Evolutionary conservation across 2,797 vertebrate species (phyloP), one percentile per base, ranked within the genome.

Genomic region (Sternarchorhynchus goeldii): DNA sequence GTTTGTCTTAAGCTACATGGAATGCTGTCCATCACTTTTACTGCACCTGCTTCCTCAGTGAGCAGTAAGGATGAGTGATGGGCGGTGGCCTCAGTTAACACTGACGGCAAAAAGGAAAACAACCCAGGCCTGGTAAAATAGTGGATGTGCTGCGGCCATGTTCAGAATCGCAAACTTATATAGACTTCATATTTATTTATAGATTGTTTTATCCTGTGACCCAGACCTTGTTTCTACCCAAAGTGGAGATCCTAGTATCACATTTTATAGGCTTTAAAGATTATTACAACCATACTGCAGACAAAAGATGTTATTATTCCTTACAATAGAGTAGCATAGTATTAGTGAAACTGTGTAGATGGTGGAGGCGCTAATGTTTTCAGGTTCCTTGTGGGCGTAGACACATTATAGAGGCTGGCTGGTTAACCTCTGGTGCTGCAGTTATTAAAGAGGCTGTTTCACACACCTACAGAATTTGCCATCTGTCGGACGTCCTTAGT

Each of bases 1-100:
- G 21, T 82, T 79, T 68, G 45, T 82, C 68, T 65, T 73, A 74
- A 76, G 73, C 79, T 89, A 89, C 87, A 90, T 85, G 60, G 87
- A 90, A 91, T 86, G 86, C 87, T 88, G 87, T 92, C 89, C 83
- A 75, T 93, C 90, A 93, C 83, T 91, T 93, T 92, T 92, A 93
- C 89, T 89, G 90, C 90, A 87, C 86, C 86, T 84, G 88, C 89
- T 90, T 91, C 89, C 88, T 83, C 82, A 86, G 85, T 79, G 80
- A 74, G 78, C 87, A 53, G 80, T 87, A 56, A 78, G 75, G 55
- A 89, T 92, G 91, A 93, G 84, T 84, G 90, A 93, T 92, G 88
- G 86, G 89, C 89, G 86, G 86, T 86, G 82, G 85, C 83, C 87
- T 85, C 87, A 85, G 89, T 89, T 90, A 50, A 89, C 90, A 85